phyloP scores from a whole-genome alignment of 2,888 invertebrate genomes.

The Perithous albicinctus region DNA sequence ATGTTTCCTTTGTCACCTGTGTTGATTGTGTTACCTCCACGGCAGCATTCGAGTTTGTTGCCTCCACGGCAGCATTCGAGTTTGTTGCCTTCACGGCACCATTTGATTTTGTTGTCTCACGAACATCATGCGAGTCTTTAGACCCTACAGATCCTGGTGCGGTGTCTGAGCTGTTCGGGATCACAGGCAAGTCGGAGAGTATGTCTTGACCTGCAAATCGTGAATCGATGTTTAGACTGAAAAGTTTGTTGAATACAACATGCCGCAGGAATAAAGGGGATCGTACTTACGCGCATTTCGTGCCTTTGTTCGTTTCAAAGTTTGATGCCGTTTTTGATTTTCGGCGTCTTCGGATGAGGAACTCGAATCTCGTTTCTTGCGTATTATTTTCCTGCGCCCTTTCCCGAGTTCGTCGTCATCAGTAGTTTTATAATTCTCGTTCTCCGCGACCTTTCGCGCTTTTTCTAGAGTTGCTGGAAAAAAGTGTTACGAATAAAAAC shows the following conservation, averaged over 20 bases:
- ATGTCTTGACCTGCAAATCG: constrained; percentile 27
- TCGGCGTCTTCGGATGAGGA: constrained; percentile 35
- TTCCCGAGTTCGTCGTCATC: constrained; percentile 52
- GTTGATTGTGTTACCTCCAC: too few species aligned
- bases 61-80: too few species aligned
- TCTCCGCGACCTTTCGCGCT: constrained; percentile 36
- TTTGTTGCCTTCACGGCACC: too few species aligned
- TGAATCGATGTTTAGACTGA: background rate
- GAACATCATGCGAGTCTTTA: background rate
- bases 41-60: too few species aligned
- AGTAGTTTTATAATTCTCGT: constrained; percentile 51
- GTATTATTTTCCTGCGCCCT: constrained; percentile 30
- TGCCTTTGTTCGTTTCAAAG: background rate
- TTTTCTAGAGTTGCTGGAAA: constrained; percentile 24
- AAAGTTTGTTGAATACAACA: background rate
- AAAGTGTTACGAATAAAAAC: constrained; percentile 27
- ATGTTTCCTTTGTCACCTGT: background rate
- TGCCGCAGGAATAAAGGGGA: background rate
- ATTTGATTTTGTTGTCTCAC: background rate
- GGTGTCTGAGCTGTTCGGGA: constrained; percentile 7
- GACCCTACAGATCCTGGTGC: constrained; percentile 10
- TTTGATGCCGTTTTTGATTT: constrained; percentile 10
- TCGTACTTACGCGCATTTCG: background rate
- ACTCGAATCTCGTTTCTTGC: constrained; percentile 37
- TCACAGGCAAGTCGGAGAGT: constrained; percentile 16